A percentile compares a stretch with the other conserved stretches of the same genome.
phyloP scores from a whole-genome alignment of 2,113 vertebrate genomes.

The Pangasianodon gigas region DNA sequence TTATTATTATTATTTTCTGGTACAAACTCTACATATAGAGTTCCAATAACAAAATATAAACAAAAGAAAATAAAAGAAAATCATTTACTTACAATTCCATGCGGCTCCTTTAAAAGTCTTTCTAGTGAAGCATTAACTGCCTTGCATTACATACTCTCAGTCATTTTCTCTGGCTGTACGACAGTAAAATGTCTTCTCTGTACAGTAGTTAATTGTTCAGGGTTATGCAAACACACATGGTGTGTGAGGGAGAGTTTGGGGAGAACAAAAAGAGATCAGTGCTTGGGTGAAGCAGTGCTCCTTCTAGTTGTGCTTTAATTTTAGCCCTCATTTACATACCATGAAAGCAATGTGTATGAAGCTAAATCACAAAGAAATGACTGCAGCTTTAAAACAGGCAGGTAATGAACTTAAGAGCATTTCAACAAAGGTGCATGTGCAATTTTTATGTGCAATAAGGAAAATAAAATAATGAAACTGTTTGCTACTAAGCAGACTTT shows the following conservation, averaged over 20 bases:
- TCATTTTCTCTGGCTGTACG: conserved; percentile 16
- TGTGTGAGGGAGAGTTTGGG: neutral
- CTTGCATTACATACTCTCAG: neutral
- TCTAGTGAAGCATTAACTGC: neutral
- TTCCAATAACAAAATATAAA: neutral
- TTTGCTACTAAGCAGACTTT: conserved; percentile 7
- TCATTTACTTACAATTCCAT: neutral
- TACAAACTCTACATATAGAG: neutral
- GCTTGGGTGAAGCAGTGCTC: neutral
- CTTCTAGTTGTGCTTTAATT: conserved; percentile 26
- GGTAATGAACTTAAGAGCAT: neutral
- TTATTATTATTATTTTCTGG: neutral
- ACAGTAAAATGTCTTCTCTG: conserved; percentile 3
- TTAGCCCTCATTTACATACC: conserved; percentile 34
- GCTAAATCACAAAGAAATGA: neutral
- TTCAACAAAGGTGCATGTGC: neutral
- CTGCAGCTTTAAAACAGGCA: neutral
- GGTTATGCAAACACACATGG: conserved; percentile 33
- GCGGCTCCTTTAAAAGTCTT: conserved; percentile 1
- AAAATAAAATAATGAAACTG: conserved; percentile 21
- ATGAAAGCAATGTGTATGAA: conserved; percentile 10
- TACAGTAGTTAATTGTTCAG: neutral
- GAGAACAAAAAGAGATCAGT: neutral
- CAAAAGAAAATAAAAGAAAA: neutral
- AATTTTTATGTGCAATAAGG: neutral